These are phyloP conservation scores for Polypterus bichir DNA, from an alignment of 2,113 vertebrate species.

Conservation along the genomic window DNA sequence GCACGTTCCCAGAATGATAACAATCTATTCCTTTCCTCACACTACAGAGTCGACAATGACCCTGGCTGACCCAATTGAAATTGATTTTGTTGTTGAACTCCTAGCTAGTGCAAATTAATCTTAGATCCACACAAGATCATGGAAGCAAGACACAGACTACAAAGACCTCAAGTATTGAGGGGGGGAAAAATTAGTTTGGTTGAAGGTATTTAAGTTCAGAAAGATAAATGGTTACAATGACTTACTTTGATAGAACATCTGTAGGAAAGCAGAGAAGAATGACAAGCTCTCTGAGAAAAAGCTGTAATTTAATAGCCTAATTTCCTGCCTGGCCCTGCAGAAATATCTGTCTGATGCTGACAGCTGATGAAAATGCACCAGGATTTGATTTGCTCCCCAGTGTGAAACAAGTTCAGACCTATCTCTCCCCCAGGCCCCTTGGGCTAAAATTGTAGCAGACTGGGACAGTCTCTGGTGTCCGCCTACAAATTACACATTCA, in stretches of 20 bases:
- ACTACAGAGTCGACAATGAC: constrained; percentile 55
- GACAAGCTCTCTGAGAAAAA: constrained; percentile 56
- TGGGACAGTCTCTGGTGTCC: constrained; percentile 18
- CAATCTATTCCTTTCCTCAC: constrained; percentile 64
- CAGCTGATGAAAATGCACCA: constrained; percentile 73
- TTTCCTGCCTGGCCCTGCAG: constrained; percentile 74
- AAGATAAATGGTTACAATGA: constrained; percentile 78
- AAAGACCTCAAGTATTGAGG: constrained; percentile 47
- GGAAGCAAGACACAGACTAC: constrained; percentile 48
- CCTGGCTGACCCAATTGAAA: constrained; percentile 75
- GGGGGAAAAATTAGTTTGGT: constrained; percentile 44
- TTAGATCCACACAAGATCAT: constrained; percentile 59
- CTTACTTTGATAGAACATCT: constrained; percentile 80
- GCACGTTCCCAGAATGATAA: constrained; percentile 57
- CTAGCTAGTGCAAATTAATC: constrained; percentile 68
- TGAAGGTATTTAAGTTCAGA: constrained; percentile 65
- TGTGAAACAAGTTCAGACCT: constrained; percentile 62
- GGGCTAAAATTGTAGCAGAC: constrained; percentile 19
- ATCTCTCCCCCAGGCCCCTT: constrained; percentile 32
- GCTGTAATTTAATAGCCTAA: constrained; percentile 88
- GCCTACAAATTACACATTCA: constrained; percentile 18
- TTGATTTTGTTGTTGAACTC: constrained; percentile 84
- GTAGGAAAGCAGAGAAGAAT: constrained; percentile 54
- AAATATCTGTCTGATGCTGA: constrained; percentile 70
- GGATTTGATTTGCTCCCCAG: constrained; percentile 64